Base-by-base conservation (phyloP, 1,140 invertebrate genomes). In the Argopecten irradians region DNA sequence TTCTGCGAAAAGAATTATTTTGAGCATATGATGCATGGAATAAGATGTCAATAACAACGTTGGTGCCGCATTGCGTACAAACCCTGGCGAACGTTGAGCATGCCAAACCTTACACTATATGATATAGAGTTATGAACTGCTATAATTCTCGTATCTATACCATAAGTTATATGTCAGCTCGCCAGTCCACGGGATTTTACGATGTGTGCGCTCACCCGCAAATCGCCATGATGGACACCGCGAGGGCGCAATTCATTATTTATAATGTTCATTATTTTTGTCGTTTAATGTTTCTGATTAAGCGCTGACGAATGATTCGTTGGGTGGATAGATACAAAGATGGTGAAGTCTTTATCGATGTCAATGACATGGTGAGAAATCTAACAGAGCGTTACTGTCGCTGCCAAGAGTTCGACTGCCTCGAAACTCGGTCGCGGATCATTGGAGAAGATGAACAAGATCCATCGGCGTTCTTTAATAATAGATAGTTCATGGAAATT, bases 31-130 rank as follows among this genome's bases (percentile, higher is more conserved):
- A n/a, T n/a, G n/a, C n/a, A n/a, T n/a, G n/a, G n/a, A n/a, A n/a
- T n/a, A n/a, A n/a, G n/a, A n/a, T n/a, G n/a, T n/a, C n/a, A n/a
- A n/a, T 71, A 5, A 71, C 22, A 22, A 71, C 28, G 55, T 71
- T 71, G n/a, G 55, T 71, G 55, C 55, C 55, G 55, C 55, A 71
- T 28, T 71, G 55, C 55, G 55, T 71, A 71, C 55, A 71, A 28
- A 71, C 11, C 22, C 22, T n/a, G 55, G n/a, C 28, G 55, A 71
- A 28, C 22, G 28, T 71, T 71, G 55, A 11, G 28, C 22, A 11
- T 55, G 22, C n/a, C n/a, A n/a, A n/a, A n/a, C n/a, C 7, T 55
- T 19, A 2, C 22, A n/a, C 7, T 71, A 16, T 71, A 71, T 55
- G 55, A 71, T 71, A n/a, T 71, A 28, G 2, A n/a, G 55, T 28